phyloP scores from a whole-genome alignment of 2,797 vertebrate genomes.

The Galago senegalensis region DNA sequence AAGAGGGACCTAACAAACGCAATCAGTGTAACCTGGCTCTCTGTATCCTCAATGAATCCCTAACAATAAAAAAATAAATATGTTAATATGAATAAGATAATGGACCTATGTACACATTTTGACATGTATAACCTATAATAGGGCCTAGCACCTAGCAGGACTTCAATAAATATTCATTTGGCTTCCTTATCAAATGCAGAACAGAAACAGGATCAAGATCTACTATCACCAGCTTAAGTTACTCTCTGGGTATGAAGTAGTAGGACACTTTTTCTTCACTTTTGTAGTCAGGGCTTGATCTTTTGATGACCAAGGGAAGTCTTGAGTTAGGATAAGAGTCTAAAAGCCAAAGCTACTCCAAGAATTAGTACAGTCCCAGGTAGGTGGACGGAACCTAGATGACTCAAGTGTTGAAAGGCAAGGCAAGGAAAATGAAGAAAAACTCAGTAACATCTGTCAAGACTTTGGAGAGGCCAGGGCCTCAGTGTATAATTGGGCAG shows the following conservation, averaged over 20 bases:
- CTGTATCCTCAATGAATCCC: too few relatives aligned
- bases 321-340: neutral
- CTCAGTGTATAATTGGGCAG: neutral
- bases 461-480: neutral
- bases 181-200: slow-evolving; percentile 3
- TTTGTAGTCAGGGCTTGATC: neutral
- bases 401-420: neutral
- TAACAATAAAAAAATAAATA: neutral
- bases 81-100: neutral
- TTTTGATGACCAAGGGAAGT: neutral
- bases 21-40: too few relatives aligned
- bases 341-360: neutral
- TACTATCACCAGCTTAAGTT: neutral
- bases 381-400: neutral
- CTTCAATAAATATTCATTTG: slow-evolving; percentile 23
- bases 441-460: neutral
- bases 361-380: neutral
- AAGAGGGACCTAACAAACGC: too few relatives aligned
- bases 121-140: neutral
- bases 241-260: slow-evolving; percentile 25
- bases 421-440: neutral
- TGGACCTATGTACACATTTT: neutral
- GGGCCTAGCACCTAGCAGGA: neutral
- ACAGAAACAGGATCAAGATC: neutral
- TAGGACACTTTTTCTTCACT: neutral